Conservation (phyloP, 2,113 vertebrate species). For the Campylorhamphus procurvoides region DNA sequence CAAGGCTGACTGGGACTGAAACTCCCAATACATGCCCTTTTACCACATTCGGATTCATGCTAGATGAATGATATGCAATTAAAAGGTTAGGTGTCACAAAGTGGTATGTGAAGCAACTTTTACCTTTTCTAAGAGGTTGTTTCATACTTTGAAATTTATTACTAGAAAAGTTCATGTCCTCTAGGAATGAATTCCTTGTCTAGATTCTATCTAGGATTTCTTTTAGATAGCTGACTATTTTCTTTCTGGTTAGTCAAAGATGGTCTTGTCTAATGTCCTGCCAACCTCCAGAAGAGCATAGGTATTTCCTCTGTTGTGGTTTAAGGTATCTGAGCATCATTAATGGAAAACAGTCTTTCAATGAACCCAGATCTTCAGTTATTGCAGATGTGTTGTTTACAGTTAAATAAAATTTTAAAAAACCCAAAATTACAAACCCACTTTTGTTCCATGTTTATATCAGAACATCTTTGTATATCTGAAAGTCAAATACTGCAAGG, state of each 20-base stretch:
- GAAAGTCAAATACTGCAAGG: neutral
- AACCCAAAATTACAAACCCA: neutral
- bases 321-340: neutral
- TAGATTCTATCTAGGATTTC: neutral
- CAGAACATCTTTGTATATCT: neutral
- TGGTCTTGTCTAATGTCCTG: neutral
- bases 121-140: neutral
- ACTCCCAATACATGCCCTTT: neutral
- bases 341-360: neutral
- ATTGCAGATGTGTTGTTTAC: neutral
- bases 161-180: neutral
- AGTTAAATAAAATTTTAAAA: neutral
- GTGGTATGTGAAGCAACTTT: neutral
- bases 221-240: neutral
- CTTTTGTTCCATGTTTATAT: neutral
- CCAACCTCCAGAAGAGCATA: neutral
- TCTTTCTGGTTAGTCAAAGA: neutral
- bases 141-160: neutral
- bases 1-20: neutral
- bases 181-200: neutral
- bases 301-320: neutral
- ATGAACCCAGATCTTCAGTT: neutral
- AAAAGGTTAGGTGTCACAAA: neutral
- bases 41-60: neutral
- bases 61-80: neutral